These are phyloP conservation scores for Phalanger gymnotis DNA, from an alignment of 2,797 vertebrate genomes.

Conservation along the genomic window DNA sequence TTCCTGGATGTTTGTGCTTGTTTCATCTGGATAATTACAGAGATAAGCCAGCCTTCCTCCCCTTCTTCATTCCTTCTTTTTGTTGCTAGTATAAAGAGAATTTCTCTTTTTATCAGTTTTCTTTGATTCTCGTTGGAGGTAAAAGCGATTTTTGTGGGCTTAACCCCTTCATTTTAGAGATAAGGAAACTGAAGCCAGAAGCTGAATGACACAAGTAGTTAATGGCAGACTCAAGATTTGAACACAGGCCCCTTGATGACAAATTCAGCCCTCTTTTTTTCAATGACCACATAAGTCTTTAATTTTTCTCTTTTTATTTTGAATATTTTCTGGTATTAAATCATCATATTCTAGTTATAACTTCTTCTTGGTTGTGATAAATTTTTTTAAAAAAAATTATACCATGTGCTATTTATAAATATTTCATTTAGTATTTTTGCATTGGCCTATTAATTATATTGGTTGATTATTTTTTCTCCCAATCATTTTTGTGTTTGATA, in stretches of 20 bases:
- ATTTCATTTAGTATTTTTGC: not conserved
- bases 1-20: not conserved
- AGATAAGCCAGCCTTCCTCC: no score
- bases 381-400: not conserved
- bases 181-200: not conserved
- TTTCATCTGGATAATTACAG: not conserved
- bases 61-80: not conserved
- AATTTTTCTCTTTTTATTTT: not conserved
- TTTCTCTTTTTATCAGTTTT: not conserved
- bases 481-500: not conserved
- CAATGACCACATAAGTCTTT: not conserved
- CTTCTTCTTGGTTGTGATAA: not conserved
- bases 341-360: not conserved
- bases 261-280: not conserved
- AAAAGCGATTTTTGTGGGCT: not conserved
- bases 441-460: not conserved
- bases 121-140: not conserved
- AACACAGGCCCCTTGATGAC: not conserved
- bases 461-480: not conserved
- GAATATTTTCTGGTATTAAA: not conserved
- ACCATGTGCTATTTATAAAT: no score
- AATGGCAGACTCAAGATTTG: not conserved
- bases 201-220: not conserved
- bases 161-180: not conserved
- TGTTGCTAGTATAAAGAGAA: not conserved